A percentile compares a stretch with the other conserved stretches of the same genome.
Evolutionary conservation across 2,888 invertebrate species (phyloP).

Genomic region (Epirrhoe tristata): DNA sequence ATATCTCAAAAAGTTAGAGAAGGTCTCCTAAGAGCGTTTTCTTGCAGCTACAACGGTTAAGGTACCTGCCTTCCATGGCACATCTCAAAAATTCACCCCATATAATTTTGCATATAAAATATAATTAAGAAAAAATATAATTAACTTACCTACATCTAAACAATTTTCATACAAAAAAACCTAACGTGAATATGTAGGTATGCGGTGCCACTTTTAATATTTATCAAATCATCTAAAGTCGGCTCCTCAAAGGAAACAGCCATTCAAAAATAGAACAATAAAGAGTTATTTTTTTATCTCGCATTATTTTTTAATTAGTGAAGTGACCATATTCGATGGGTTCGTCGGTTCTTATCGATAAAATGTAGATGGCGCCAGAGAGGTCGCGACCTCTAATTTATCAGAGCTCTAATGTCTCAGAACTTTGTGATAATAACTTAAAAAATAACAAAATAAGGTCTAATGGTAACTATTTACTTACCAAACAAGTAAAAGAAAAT

Average conservation of each 20-base stretch:
- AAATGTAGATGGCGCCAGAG: slow-evolving; percentile 55
- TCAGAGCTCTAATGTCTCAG: slow-evolving; percentile 49
- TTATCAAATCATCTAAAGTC: slow-evolving; percentile 26
- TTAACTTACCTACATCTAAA: too few species aligned
- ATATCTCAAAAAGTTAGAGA: too few species aligned
- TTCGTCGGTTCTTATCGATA: slow-evolving; percentile 48
- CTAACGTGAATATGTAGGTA: too few species aligned
- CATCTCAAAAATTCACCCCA: too few species aligned
- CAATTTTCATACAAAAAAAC: too few species aligned
- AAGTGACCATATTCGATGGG: slow-evolving; percentile 38
- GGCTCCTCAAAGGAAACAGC: slow-evolving; percentile 38
- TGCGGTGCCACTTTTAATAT: too few species aligned
- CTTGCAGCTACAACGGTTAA: too few species aligned
- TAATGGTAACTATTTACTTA: too few species aligned
- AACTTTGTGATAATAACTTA: slow-evolving; percentile 43
- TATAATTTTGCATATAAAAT: too few species aligned
- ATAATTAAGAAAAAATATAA: too few species aligned
- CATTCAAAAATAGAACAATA: slow-evolving; percentile 46
- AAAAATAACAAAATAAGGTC: slow-evolving; percentile 10
- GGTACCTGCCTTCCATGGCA: too few species aligned
- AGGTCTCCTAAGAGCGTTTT: too few species aligned
- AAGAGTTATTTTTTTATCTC: slow-evolving; percentile 43
- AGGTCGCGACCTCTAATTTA: slow-evolving; percentile 54
- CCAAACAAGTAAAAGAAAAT: slow-evolving; percentile 28
- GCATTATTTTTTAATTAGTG: slow-evolving; percentile 40